Percentiles rank a stretch among this genome's conserved stretches.
Conservation (phyloP, 2,888 invertebrate species). For the Drosophila atripex region DNA sequence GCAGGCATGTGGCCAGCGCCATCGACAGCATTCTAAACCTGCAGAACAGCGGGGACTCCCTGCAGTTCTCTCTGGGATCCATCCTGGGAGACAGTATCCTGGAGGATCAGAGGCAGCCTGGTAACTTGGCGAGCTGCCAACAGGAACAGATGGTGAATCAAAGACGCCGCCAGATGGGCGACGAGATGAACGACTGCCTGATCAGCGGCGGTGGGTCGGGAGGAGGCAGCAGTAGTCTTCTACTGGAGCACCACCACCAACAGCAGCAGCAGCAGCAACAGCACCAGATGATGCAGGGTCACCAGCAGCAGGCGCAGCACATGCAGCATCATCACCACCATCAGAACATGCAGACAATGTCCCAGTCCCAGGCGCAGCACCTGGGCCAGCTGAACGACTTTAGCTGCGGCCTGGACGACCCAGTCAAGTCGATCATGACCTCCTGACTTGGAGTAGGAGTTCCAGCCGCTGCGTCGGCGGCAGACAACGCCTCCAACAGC, state of each 20-base stretch:
- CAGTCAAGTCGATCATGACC: slow-evolving; percentile 85
- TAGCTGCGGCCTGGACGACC: slow-evolving; percentile 84
- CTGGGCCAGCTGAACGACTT: slow-evolving; percentile 83
- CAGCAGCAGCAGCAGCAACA: slow-evolving; percentile 57
- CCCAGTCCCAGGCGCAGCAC: slow-evolving; percentile 58
- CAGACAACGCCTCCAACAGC: slow-evolving; percentile 63
- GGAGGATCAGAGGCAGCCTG: slow-evolving; percentile 78
- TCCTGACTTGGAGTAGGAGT: slow-evolving; percentile 83
- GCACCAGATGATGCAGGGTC: slow-evolving; percentile 56
- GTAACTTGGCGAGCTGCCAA: slow-evolving; percentile 64
- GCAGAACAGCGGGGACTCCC: slow-evolving; percentile 85
- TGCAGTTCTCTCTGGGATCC: slow-evolving; percentile 83
- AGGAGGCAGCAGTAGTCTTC: slow-evolving; percentile 65
- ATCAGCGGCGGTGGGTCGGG: slow-evolving; percentile 74
- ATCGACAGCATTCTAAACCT: slow-evolving; percentile 91
- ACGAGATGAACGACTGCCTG: slow-evolving; percentile 83
- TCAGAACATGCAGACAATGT: slow-evolving; percentile 57
- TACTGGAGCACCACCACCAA: slow-evolving; percentile 65
- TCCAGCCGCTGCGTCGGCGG: slow-evolving; percentile 45
- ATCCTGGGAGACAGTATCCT: slow-evolving; percentile 82
- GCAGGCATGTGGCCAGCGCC: slow-evolving; percentile 91
- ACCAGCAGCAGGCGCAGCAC: slow-evolving; percentile 48
- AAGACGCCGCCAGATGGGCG: slow-evolving; percentile 74
- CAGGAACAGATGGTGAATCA: slow-evolving; percentile 58
- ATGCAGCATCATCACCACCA: slow-evolving; percentile 63